Evolutionary conservation across 2,888 invertebrate genomes (phyloP).

Genomic region (Onthophagus sagittarius): DNA sequence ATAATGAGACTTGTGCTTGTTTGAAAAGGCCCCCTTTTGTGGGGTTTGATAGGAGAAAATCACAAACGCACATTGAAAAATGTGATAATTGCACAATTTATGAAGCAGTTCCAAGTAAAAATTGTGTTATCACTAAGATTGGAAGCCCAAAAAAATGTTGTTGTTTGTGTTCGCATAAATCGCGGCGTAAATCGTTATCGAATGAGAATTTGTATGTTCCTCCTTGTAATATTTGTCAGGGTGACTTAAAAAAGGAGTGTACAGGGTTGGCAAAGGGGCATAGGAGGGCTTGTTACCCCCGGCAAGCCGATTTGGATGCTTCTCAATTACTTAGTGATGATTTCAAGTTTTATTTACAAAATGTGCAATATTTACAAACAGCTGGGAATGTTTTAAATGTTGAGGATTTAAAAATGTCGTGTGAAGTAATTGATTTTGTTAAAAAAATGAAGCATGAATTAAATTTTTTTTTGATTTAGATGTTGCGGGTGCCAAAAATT

Average conservation of each 20-base stretch:
- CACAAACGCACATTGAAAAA: constrained; percentile 37
- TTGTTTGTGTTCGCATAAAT: constrained; percentile 35
- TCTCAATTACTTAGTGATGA: constrained; percentile 68
- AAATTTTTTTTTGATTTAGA: constrained; percentile 44
- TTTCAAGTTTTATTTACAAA: constrained; percentile 66
- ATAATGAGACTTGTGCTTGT: constrained; percentile 26
- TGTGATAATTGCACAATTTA: constrained; percentile 46
- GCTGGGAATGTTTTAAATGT: constrained; percentile 62
- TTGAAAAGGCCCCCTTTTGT: constrained; percentile 25
- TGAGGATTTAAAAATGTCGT: constrained; percentile 54
- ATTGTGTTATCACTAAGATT: constrained; percentile 25
- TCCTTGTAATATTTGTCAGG: constrained; percentile 46
- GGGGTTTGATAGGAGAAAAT: constrained; percentile 33
- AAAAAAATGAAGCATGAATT: neutral
- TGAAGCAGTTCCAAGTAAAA: constrained; percentile 42
- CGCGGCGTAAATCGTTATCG: constrained; percentile 55
- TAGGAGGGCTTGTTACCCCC: constrained; percentile 42
- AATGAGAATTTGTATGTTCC: constrained; percentile 57
- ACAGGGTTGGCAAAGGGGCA: constrained; percentile 34
- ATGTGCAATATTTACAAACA: constrained; percentile 69
- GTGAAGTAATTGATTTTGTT: constrained; percentile 37
- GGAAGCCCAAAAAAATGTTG: constrained; percentile 41
- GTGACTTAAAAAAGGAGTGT: constrained; percentile 42
- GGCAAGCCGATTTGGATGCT: constrained; percentile 53
- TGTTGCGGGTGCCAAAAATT: constrained; percentile 60